phyloP scores from a whole-genome alignment of 1,140 invertebrate species.

The Drosophila funebris region DNA sequence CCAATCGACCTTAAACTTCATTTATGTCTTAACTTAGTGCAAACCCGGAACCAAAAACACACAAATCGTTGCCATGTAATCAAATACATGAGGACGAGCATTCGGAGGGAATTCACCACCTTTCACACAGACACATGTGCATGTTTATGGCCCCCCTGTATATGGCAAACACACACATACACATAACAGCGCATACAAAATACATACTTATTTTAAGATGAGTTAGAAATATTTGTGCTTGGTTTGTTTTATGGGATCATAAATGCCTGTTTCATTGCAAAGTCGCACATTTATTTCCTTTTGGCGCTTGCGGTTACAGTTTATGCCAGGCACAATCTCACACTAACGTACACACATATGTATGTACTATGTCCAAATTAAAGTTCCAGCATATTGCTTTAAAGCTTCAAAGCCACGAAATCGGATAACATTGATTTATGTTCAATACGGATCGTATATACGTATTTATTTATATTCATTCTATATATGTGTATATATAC shows the following conservation, averaged over 20 bases:
- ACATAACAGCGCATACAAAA: too few species aligned
- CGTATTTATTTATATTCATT: background rate
- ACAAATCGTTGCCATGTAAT: conserved; percentile 53
- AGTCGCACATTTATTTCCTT: conserved; percentile 80
- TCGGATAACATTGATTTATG: conserved; percentile 61
- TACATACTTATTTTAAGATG: conserved; percentile 67
- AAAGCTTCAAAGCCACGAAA: conserved; percentile 54
- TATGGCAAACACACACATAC: background rate
- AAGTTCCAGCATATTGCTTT: conserved; percentile 58
- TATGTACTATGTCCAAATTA: conserved; percentile 6
- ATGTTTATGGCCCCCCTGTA: conserved; percentile 4
- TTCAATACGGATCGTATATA: conserved; percentile 21
- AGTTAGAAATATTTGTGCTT: conserved; percentile 78
- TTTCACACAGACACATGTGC: background rate
- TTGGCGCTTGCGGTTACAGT: conserved; percentile 75
- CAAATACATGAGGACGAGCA: conserved; percentile 44
- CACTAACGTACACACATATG: background rate
- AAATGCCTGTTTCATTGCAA: conserved; percentile 80
- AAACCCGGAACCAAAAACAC: conserved; percentile 30
- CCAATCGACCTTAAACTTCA: conserved; percentile 57
- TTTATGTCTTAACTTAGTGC: conserved; percentile 8
- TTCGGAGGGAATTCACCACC: background rate
- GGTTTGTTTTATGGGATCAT: conserved; percentile 79
- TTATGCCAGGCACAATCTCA: conserved; percentile 28
- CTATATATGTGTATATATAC: background rate